These are phyloP conservation scores for Myotis yumanensis DNA, from an alignment of 2,113 vertebrate genomes.

Conservation along the genomic window DNA sequence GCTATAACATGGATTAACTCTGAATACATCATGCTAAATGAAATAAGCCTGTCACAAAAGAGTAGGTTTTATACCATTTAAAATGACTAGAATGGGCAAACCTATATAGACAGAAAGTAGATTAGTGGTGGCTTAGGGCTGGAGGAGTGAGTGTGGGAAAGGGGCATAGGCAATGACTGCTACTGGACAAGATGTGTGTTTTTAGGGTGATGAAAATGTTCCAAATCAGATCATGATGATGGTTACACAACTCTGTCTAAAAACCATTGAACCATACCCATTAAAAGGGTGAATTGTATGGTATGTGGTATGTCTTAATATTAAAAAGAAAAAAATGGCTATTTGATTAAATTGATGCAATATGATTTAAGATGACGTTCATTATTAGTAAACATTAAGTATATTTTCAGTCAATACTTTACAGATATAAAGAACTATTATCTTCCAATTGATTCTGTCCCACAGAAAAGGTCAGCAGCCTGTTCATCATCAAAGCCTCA, in stretches of 20 bases:
- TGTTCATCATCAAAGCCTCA: neutral
- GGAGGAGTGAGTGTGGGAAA: neutral
- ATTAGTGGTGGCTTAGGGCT: neutral
- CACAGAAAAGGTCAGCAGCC: neutral
- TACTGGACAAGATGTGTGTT: neutral
- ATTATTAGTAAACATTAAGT: conserved; percentile 2
- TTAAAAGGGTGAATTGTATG: neutral
- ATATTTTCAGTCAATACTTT: neutral
- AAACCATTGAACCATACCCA: neutral
- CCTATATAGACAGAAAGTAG: neutral
- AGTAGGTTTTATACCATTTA: neutral
- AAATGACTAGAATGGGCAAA: neutral
- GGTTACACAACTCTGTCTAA: neutral
- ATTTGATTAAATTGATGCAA: neutral
- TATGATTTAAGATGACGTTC: neutral
- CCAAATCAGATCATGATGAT: neutral
- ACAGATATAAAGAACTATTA: neutral
- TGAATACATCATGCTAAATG: neutral
- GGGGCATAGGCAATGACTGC: neutral
- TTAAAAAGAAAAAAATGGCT: neutral
- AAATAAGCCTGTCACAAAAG: neutral
- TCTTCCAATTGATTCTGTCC: neutral
- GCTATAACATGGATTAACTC: neutral
- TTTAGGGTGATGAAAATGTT: neutral
- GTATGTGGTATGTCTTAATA: neutral